These are phyloP conservation scores for Diachrysia chrysitis DNA, from an alignment of 2,888 invertebrate genomes.

Conservation along the genomic window DNA sequence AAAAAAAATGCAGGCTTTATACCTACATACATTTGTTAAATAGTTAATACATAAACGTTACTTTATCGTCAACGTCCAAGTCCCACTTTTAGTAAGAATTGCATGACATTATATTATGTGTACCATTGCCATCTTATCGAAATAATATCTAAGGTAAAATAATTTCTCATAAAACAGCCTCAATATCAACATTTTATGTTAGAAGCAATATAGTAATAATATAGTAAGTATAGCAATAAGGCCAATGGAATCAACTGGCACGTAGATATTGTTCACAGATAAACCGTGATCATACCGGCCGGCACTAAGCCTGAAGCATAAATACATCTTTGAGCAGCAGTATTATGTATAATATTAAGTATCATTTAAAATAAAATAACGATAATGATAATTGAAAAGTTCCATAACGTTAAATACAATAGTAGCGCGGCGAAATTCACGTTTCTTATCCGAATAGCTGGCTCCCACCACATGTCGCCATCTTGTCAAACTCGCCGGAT, in stretches of 20 bases:
- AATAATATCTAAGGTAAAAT: no score
- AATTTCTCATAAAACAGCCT: no score
- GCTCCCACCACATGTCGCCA: constrained; percentile 88
- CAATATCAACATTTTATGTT: no score
- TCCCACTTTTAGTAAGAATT: no score
- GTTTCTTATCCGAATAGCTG: constrained; percentile 71
- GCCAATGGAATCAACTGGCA: constrained; percentile 2
- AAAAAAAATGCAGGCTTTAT: no score
- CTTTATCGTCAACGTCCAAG: no score
- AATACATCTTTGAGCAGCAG: constrained; percentile 1
- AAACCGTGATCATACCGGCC: constrained; percentile 55
- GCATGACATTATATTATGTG: no score
- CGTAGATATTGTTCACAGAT: constrained; percentile 5
- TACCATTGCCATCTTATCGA: no score
- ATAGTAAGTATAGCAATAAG: background rate
- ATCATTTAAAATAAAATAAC: constrained; percentile 1
- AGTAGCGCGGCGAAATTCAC: constrained; percentile 36
- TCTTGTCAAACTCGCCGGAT: constrained; percentile 87
- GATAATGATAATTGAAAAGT: background rate
- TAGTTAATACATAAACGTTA: no score
- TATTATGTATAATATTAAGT: background rate
- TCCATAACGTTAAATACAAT: background rate
- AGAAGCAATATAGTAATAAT: no score
- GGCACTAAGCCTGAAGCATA: constrained; percentile 34
- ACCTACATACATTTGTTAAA: no score